Evolutionary conservation across 2,888 invertebrate genomes (phyloP).

Genomic region (Schizotus pectinicornis): DNA sequence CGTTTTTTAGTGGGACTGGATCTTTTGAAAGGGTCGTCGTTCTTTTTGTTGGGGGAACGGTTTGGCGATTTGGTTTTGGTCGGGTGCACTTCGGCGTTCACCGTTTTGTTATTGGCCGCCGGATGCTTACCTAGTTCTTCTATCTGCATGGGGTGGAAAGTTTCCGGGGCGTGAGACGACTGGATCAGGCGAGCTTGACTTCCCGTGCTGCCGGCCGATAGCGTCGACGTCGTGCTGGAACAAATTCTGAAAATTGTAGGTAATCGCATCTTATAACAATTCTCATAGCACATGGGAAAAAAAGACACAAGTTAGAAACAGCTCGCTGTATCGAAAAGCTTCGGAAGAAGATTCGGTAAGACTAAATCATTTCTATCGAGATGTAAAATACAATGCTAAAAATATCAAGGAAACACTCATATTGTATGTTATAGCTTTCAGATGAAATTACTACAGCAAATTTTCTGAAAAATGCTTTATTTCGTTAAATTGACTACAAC

Average conservation of each 20-base stretch:
- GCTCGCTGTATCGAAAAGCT: neutral
- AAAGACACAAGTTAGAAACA: neutral
- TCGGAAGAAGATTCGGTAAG: no score
- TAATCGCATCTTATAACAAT: no score
- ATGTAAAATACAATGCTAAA: no score
- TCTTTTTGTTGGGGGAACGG: slow-evolving; percentile 48
- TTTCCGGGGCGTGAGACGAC: slow-evolving; percentile 91
- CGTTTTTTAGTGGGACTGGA: slow-evolving; percentile 38
- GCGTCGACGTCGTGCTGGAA: slow-evolving; percentile 88
- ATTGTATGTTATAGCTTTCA: no score
- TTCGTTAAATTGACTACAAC: no score
- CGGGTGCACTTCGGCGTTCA: slow-evolving; percentile 54
- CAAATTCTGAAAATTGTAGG: neutral
- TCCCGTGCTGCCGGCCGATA: slow-evolving; percentile 92
- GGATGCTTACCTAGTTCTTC: slow-evolving; percentile 86
- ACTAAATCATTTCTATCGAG: no score
- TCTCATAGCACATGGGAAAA: neutral
- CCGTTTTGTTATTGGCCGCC: slow-evolving; percentile 61
- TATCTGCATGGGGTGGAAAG: slow-evolving; percentile 86
- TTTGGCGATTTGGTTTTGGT: slow-evolving; percentile 46
- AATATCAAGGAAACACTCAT: no score
- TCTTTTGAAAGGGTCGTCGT: slow-evolving; percentile 32
- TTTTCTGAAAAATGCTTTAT: no score
- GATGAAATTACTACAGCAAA: no score
- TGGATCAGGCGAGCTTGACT: slow-evolving; percentile 92